phyloP scores from a whole-genome alignment of 2,113 vertebrate species.

The Nasalis larvatus region DNA sequence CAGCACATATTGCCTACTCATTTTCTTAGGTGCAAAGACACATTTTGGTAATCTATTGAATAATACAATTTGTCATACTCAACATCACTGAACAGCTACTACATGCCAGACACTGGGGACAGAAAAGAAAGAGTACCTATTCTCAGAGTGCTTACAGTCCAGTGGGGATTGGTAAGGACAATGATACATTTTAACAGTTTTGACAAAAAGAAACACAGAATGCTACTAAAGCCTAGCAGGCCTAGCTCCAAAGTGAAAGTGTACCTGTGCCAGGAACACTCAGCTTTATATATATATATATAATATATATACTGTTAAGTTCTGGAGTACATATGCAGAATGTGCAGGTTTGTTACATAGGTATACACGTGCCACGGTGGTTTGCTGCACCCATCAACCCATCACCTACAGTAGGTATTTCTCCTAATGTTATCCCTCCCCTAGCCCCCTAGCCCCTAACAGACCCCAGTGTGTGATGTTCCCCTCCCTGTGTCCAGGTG shows the following conservation, averaged over 20 bases:
- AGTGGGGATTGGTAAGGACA: neutral
- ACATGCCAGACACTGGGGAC: neutral
- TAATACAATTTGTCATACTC: constrained; percentile 15
- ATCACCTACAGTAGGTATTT: too few species aligned
- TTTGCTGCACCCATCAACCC: too few species aligned
- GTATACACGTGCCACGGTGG: too few species aligned
- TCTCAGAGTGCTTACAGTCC: neutral
- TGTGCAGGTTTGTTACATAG: too few species aligned
- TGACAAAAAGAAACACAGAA: neutral
- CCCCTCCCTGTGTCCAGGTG: too few species aligned
- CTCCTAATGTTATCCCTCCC: too few species aligned
- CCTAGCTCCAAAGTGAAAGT: neutral
- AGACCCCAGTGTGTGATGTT: too few species aligned
- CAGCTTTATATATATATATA: neutral
- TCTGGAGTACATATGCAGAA: too few species aligned
- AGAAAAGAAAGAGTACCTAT: neutral
- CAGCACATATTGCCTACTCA: neutral
- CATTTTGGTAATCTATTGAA: constrained; percentile 1
- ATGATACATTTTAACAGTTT: neutral
- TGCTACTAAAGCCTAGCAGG: neutral
- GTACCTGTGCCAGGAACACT: neutral
- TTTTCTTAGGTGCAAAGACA: constrained; percentile 1
- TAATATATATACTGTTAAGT: too few species aligned
- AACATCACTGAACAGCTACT: neutral
- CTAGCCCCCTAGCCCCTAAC: too few species aligned